Base-by-base conservation (phyloP, 2,888 invertebrate genomes). In the Cartodere bifasciata region DNA sequence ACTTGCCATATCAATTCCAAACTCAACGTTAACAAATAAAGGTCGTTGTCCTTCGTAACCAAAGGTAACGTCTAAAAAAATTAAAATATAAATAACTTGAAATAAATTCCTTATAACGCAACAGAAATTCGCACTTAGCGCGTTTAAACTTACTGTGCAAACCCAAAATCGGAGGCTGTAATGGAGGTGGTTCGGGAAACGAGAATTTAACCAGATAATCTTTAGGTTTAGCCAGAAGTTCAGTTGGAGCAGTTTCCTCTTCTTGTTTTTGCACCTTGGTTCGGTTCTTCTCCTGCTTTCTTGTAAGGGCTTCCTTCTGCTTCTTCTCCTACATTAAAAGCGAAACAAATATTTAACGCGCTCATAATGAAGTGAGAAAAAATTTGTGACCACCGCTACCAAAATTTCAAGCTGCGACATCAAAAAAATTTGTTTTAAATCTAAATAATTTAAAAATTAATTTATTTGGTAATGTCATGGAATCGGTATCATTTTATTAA, bases 121-220 rank as follows among this genome's bases (percentile, higher is more conserved):
- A n/a, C n/a, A n/a, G n/a, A n/a, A n/a, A n/a, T n/a, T n/a, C n/a
- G n/a, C n/a, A n/a, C n/a, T n/a, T n/a, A n/a, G n/a, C n/a, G n/a
- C n/a, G n/a, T n/a, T n/a, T n/a, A 44, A 37, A 65, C 71, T 53
- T 62, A 84, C 87, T 79, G 57, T 91, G 87, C 29, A 95, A 62
- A 16, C 98, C 98, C 23, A 99, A 72, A 53, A 99, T 88, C 7
- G 98, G 98, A 17, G 98, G 97, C 57, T 90, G 92, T 28, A 99
- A 64, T 24, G 91, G 90, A 25, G 95, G 82, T 14, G 98, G 95
- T 59, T 92, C 90, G 2, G 97, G 98, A 64, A 98, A 98, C 38
- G 77, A 75, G 65, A 99, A 99, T 65, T 97, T 98, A 41, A 98
- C 98, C 44, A 88, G 69, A 59, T 98, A 98, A 44, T 98, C 98